These are phyloP conservation scores for Eupristina koningsbergeri DNA, from an alignment of 1,140 invertebrate genomes.

Conservation along the genomic window DNA sequence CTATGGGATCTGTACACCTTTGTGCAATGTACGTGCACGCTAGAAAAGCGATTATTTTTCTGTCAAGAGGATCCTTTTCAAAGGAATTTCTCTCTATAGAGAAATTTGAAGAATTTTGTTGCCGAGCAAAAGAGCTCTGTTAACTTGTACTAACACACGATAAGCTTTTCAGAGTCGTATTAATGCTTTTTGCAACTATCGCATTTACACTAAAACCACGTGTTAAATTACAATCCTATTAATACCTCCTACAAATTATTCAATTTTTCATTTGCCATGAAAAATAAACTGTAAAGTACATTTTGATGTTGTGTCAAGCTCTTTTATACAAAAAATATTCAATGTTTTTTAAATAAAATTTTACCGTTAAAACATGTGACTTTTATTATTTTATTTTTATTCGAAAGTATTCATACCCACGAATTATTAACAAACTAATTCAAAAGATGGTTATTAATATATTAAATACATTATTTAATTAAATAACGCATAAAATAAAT, in stretches of 20 bases:
- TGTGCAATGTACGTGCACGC: not conserved
- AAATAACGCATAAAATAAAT: too few species aligned
- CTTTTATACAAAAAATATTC: too few species aligned
- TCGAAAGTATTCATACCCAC: too few species aligned
- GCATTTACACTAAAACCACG: not conserved
- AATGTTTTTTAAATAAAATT: too few species aligned
- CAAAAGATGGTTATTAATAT: too few species aligned
- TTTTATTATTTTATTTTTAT: too few species aligned
- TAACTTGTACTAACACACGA: not conserved
- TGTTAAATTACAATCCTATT: not conserved
- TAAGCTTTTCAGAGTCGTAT: not conserved
- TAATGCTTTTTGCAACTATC: not conserved
- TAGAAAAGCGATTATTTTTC: constrained; percentile 9
- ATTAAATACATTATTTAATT: too few species aligned
- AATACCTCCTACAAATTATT: not conserved
- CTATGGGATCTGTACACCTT: not conserved
- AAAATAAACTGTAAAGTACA: not conserved
- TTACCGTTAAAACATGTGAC: too few species aligned
- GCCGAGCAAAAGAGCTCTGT: not conserved
- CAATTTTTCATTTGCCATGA: not conserved
- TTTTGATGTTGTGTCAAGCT: not conserved
- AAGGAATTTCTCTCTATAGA: constrained; percentile 7
- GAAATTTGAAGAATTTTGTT: not conserved
- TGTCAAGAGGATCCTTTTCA: not conserved
- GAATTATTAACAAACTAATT: too few species aligned